Conservation (phyloP, 2,888 invertebrate species). For the Callosobruchus maculatus region DNA sequence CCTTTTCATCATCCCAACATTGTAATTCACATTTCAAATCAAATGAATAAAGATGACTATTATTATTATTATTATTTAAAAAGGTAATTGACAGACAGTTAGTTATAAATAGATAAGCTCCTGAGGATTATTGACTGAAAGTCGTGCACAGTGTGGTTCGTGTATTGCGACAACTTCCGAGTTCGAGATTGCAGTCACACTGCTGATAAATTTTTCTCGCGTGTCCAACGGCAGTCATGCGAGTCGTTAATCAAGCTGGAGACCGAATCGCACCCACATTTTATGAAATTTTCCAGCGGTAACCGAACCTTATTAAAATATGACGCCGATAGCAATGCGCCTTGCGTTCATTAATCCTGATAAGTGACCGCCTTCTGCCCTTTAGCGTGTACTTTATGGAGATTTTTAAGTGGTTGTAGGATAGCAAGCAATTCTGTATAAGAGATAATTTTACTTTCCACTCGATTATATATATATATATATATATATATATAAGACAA, state of each 20-base stretch:
- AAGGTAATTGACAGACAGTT: too few relatives aligned
- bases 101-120: too few relatives aligned
- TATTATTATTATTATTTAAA: too few relatives aligned
- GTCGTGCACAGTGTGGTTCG: neutral
- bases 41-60: too few relatives aligned
- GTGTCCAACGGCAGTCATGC: neutral
- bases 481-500: too few relatives aligned
- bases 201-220: neutral
- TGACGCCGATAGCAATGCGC: neutral
- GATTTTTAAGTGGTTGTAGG: too few relatives aligned
- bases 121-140: too few relatives aligned
- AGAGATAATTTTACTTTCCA: too few relatives aligned
- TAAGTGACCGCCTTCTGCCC: neutral
- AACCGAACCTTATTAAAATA: neutral
- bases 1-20: too few relatives aligned
- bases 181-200: neutral
- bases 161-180: neutral
- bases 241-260: neutral
- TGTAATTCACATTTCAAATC: too few relatives aligned
- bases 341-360: neutral
- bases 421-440: too few relatives aligned
- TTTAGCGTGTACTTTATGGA: neutral
- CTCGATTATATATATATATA: too few relatives aligned
- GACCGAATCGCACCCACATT: neutral
- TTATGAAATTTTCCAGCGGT: neutral